Conservation (phyloP, 2,113 vertebrate species). For the Heptranchias perlo region DNA sequence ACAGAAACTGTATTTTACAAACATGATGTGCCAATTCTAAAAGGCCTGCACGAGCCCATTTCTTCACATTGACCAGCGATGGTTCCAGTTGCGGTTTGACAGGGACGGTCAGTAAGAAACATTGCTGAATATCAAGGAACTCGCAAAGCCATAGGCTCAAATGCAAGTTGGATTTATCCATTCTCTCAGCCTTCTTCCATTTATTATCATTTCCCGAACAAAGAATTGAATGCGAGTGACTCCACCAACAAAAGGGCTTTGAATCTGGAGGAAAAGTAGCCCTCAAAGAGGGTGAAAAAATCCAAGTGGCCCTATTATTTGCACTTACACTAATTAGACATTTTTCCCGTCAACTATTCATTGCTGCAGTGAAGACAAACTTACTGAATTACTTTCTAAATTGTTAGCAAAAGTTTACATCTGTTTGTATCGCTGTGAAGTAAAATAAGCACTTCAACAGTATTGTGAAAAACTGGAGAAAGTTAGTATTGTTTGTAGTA, state of each 20-base stretch:
- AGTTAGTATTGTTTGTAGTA: constrained; percentile 61
- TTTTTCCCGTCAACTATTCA: constrained; percentile 79
- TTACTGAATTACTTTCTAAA: constrained; percentile 77
- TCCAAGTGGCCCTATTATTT: constrained; percentile 81
- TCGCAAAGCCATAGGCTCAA: background rate
- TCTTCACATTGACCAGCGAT: background rate
- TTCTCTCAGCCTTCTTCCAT: constrained; percentile 59
- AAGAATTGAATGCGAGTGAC: constrained; percentile 74
- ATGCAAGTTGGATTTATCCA: background rate
- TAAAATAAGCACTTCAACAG: constrained; percentile 80
- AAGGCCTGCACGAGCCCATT: background rate
- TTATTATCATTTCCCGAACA: constrained; percentile 46
- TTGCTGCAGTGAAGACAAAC: constrained; percentile 75
- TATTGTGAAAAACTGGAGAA: constrained; percentile 69
- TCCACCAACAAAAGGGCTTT: constrained; percentile 71
- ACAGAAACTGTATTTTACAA: background rate
- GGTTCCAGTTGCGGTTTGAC: background rate
- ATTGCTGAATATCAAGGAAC: constrained; percentile 7
- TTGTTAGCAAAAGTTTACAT: constrained; percentile 84
- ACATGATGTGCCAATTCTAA: background rate
- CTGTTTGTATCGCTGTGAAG: constrained; percentile 78
- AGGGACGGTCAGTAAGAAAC: background rate
- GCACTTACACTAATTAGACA: constrained; percentile 83
- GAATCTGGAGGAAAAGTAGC: constrained; percentile 69
- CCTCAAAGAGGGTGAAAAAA: constrained; percentile 72